Percentiles rank a stretch among this genome's conserved stretches.
phyloP scores from a whole-genome alignment of 2,888 invertebrate species.

The Metalampra italica region DNA sequence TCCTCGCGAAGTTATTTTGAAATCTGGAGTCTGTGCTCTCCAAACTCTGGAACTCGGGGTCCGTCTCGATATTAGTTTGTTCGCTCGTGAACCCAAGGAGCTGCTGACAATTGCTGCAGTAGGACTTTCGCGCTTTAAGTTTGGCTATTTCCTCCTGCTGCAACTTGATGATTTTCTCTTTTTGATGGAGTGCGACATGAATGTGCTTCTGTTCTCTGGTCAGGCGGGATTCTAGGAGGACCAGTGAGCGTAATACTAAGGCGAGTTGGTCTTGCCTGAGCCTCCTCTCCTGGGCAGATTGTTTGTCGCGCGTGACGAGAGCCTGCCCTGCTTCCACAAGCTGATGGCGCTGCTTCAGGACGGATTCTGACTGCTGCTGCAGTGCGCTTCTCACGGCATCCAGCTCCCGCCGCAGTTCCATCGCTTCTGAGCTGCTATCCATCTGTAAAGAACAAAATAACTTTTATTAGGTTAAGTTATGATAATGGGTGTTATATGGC shows the following conservation, averaged over 20 bases:
- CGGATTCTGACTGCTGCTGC: conserved; percentile 80
- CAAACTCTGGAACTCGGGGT: conserved; percentile 73
- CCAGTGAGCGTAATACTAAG: conserved; percentile 82
- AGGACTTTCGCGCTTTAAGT: conserved; percentile 74
- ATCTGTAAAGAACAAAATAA: conserved; percentile 69
- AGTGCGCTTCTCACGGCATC: conserved; percentile 83
- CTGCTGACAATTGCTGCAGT: conserved; percentile 73
- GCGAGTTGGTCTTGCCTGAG: conserved; percentile 85
- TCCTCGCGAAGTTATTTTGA: conserved; percentile 68
- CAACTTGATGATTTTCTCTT: conserved; percentile 83
- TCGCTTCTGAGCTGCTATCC: conserved; percentile 81
- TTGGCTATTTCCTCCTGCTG: conserved; percentile 84
- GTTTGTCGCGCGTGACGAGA: conserved; percentile 79
- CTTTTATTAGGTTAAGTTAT: not conserved
- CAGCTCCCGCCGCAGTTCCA: conserved; percentile 80
- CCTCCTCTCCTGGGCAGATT: conserved; percentile 79
- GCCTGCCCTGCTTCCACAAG: conserved; percentile 81
- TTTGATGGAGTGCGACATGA: conserved; percentile 82
- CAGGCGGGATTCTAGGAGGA: conserved; percentile 84
- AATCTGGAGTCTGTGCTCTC: conserved; percentile 74
- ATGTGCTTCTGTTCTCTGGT: conserved; percentile 86
- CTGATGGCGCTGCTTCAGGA: conserved; percentile 82
- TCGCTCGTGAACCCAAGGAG: conserved; percentile 72
- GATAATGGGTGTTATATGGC: not conserved
- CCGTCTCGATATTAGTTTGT: conserved; percentile 74